Percentiles rank a stretch among this genome's conserved stretches.
phyloP scores from a whole-genome alignment of 2,888 invertebrate species.

The Papilio demoleus region DNA sequence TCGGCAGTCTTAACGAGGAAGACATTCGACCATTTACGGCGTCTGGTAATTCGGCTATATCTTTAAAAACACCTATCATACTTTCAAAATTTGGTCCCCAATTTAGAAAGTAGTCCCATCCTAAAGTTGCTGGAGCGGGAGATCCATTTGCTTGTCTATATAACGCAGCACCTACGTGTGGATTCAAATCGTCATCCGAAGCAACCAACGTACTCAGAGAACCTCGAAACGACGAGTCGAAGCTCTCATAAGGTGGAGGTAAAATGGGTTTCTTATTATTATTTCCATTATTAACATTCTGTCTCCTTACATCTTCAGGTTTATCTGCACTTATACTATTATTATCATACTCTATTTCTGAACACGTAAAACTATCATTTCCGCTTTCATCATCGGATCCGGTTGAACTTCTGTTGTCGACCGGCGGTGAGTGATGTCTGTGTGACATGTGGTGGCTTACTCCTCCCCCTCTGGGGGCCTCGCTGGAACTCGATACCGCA shows the following conservation, averaged over 20 bases:
- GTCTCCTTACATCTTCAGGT: slow-evolving; percentile 84
- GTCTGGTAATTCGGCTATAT: slow-evolving; percentile 97
- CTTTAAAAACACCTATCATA: slow-evolving; percentile 97
- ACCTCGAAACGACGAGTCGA: slow-evolving; percentile 96
- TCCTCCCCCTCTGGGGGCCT: slow-evolving; percentile 88
- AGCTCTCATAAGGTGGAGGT: slow-evolving; percentile 93
- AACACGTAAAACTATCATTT: slow-evolving; percentile 98
- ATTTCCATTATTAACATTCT: slow-evolving; percentile 80
- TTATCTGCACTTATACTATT: slow-evolving; percentile 93
- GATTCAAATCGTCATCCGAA: slow-evolving; percentile 94
- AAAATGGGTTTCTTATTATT: slow-evolving; percentile 86
- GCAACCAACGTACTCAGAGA: slow-evolving; percentile 97
- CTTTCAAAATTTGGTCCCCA: slow-evolving; percentile 99
- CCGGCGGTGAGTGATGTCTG: slow-evolving; percentile 88
- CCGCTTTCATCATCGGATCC: slow-evolving; percentile 95
- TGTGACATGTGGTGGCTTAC: slow-evolving; percentile 88
- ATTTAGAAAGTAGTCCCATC: slow-evolving; percentile 97
- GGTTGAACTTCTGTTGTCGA: slow-evolving; percentile 90
- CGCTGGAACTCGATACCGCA: slow-evolving; percentile 96
- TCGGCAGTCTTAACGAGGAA: slow-evolving; percentile 88
- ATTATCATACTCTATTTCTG: slow-evolving; percentile 98
- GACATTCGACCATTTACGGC: slow-evolving; percentile 89
- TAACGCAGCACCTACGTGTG: slow-evolving; percentile 90
- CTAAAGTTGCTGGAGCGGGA: slow-evolving; percentile 90
- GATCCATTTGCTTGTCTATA: slow-evolving; percentile 92